Percentiles rank a stretch among this genome's conserved stretches.
Conservation (phyloP, 2,113 vertebrate genomes). For the Erpornis zantholeuca region DNA sequence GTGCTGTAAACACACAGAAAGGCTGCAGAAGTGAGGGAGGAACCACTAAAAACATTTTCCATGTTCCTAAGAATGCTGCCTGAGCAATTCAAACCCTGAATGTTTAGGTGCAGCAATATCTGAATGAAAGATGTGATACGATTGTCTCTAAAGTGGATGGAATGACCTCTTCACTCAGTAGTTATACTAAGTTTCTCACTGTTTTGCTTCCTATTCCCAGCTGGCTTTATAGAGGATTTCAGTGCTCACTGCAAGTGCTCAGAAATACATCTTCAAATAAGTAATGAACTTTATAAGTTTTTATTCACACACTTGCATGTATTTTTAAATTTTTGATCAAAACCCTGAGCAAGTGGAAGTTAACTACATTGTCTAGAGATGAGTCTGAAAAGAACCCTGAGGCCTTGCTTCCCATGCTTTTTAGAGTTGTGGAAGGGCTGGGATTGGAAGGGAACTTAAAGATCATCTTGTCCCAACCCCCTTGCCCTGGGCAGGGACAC, state of each 20-base stretch:
- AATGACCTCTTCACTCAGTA: not conserved
- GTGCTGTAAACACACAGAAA: slow-evolving; percentile 1
- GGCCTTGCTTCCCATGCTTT: not conserved
- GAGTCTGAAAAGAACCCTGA: not conserved
- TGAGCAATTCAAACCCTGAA: not conserved
- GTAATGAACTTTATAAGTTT: not conserved
- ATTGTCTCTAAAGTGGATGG: not conserved
- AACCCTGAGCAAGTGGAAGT: not conserved
- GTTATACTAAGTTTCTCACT: not conserved
- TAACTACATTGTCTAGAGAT: not conserved
- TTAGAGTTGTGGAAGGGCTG: not conserved
- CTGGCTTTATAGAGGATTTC: not conserved
- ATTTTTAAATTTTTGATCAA: not conserved
- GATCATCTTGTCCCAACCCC: not conserved
- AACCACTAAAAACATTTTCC: not conserved
- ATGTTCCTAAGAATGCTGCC: not conserved
- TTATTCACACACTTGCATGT: not conserved
- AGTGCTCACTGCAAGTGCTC: not conserved
- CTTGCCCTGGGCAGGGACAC: not conserved
- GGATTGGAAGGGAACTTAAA: not conserved
- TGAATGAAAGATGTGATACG: not conserved
- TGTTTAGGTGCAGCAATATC: not conserved
- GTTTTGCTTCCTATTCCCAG: not conserved
- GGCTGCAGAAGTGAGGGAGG: slow-evolving; percentile 23
- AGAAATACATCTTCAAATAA: not conserved